Base-by-base conservation (phyloP, 2,797 vertebrate genomes). In the Sebastes steindachneri region DNA sequence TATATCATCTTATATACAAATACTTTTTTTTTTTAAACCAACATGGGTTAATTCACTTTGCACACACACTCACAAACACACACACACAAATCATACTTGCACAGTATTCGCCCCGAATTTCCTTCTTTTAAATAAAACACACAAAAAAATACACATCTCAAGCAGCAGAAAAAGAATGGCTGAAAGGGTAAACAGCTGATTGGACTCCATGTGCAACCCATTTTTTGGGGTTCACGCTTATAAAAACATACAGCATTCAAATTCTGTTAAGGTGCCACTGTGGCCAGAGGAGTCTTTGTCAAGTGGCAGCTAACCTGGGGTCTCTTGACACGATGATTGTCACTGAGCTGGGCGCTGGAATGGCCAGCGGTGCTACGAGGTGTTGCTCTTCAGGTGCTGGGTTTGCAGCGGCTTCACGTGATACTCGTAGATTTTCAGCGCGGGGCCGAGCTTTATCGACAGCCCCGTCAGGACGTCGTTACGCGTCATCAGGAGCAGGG, bases 351-450 rank as follows among this genome's bases (percentile, higher is more conserved):
- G 60, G 69, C 15, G 75, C 19, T 11, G 75, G 73, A 79, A 63
- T 3, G 29, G 54, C 60, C 45, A 5, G 54, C 1, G 54, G 53
- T 80, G 93, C 96, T 99, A 99, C 48, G 97, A 97, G 77, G 96
- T 96, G 72, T 92, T 97, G 94, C 96, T 97, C 95, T 98, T 99
- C 93, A 98, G 95, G 95, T 99, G 98, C 78, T 98, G 98, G 82
- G 97, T 99, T 93, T 99, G 99, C 84, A 99, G 95, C 67, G 98
- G 97, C 91, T 99, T 99, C 90, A 99, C 96, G 5, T 99, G 98
- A 93, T 99, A 99, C 90, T 99, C 98, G 17, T 99, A 99, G 94
- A 99, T 99, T 95, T 99, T 99, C 91, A 99, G 95, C 1, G 98
- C 99, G 12, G 99, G 99, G 70, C 99, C 99, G 83, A 99, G 94